Base-by-base conservation (phyloP, 2,888 invertebrate genomes). In the Iphiclides podalirius region DNA sequence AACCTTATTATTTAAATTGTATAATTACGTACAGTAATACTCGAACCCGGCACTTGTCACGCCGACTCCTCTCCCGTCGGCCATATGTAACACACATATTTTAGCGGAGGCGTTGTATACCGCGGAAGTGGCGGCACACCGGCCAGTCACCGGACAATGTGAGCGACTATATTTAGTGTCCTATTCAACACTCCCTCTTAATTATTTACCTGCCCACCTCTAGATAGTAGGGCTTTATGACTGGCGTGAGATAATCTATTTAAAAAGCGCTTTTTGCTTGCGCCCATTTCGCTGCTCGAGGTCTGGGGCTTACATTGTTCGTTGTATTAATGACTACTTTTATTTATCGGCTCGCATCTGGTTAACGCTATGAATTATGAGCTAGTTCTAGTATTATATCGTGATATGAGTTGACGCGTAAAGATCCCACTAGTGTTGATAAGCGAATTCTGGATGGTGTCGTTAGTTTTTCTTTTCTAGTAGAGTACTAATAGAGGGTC, bases 141-240 rank as follows among this genome's bases (percentile, higher is more conserved):
- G 31, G 33, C 13, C 11, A 7, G 12, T 50, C 41, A 53, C 53
- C 54, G 53, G 53, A 76, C 75, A 75, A 73, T 73, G 68, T 60
- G 54, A 49, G 43, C 52, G 23, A 52, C 31, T 46, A 64, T 76
- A 75, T 80, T 79, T 78, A 79, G 66, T 73, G 66, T 61, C 54
- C 76, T 67, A 80, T 80, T 79, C 64, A 80, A 59, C 53, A 52
- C 12, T 48, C 52, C 47, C 67, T 76, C 73, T 78, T 80, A 79
- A 78, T 79, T 77, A 76, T 78, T 72, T 71, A 67, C 67, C 26
- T 26, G 26, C 26, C 26, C 20, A 20, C 3, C 26, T 64, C 35
- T 62, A 72, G 76, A 76, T 78, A 72, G 69, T 4, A 47, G 37
- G 37, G 43, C 31, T 49, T 49, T 49, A 49, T 43, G 43, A 38